Evolutionary conservation across 2,888 invertebrate species (phyloP).

Genomic region (Didymodactylos carnosus): DNA sequence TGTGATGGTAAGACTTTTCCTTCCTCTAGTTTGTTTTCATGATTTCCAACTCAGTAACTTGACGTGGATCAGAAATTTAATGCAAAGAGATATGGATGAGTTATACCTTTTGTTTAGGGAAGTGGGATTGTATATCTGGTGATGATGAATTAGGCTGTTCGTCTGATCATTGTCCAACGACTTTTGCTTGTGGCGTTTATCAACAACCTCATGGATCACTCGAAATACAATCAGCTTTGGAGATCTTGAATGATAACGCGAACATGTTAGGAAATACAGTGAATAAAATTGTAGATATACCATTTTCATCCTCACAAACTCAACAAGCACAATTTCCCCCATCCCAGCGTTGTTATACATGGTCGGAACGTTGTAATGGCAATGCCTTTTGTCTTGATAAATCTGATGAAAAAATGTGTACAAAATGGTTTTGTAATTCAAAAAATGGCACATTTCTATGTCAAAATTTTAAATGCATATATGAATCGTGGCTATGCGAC

Average conservation of each 20-base stretch:
- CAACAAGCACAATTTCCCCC: no score
- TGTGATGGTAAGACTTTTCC: neutral
- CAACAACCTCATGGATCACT: no score
- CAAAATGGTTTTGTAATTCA: constrained; percentile 25
- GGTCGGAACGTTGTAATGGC: constrained; percentile 25
- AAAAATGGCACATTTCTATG: constrained; percentile 34
- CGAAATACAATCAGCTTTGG: neutral
- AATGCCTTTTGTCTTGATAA: constrained; percentile 21
- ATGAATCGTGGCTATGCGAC: constrained; percentile 36
- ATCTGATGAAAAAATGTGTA: constrained; percentile 25
- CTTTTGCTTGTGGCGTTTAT: neutral
- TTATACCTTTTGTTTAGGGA: neutral
- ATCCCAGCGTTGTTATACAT: constrained; percentile 24
- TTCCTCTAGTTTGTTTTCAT: no score
- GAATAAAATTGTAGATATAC: no score
- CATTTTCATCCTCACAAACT: no score
- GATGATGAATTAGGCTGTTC: constrained; percentile 10
- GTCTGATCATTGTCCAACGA: neutral
- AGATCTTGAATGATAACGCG: no score
- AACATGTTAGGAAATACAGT: no score
- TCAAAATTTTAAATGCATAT: constrained; percentile 35
- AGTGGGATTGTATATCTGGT: constrained; percentile 8
- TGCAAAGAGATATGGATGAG: no score
- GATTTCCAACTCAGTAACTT: no score
- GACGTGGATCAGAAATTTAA: no score